These are phyloP conservation scores for Lasioglossum oenotherae DNA, from an alignment of 2,888 invertebrate species.

Conservation along the genomic window DNA sequence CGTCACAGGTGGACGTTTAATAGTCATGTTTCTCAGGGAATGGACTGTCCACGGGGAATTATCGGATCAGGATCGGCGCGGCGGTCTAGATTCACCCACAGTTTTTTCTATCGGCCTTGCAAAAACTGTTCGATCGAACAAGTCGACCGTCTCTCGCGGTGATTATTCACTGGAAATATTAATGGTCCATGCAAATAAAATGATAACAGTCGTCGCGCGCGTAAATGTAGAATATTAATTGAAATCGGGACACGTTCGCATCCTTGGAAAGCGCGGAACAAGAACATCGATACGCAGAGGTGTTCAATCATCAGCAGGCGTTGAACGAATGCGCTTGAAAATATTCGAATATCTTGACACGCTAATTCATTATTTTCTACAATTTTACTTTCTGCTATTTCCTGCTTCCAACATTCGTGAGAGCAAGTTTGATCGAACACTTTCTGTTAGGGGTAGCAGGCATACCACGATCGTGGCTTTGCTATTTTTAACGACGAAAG, in stretches of 20 bases:
- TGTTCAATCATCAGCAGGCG: not conserved
- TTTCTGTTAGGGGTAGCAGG: not conserved
- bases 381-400: not conserved
- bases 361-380: not conserved
- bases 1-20: not conserved
- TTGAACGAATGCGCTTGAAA: not conserved
- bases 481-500: not conserved
- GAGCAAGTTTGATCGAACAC: not conserved
- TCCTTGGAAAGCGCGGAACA: not conserved
- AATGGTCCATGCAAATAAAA: not conserved
- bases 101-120: not conserved
- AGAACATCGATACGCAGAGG: not conserved
- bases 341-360: not conserved
- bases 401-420: not conserved
- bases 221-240: not conserved
- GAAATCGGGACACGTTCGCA: not conserved
- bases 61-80: conserved; percentile 1
- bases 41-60: conserved; percentile 31
- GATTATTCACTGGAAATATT: not conserved
- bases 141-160: not conserved
- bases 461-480: not conserved
- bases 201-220: not conserved
- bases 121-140: not conserved
- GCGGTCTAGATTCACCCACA: not conserved
- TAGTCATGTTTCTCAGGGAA: conserved; percentile 50